These are phyloP conservation scores for Julus scandinavius DNA, from an alignment of 2,888 invertebrate genomes.

Conservation along the genomic window DNA sequence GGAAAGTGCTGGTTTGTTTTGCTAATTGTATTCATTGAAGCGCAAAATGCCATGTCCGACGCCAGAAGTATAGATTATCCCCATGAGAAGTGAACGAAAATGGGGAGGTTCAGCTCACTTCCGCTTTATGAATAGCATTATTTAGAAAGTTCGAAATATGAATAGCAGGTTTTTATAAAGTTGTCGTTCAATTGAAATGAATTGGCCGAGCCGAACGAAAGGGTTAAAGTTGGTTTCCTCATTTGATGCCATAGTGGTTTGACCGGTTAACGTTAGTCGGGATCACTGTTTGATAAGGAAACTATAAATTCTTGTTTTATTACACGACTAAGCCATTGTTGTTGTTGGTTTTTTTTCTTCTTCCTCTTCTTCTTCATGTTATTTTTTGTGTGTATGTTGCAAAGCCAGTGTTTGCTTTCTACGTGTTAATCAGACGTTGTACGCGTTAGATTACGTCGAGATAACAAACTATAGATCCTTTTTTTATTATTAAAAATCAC, in stretches of 20 bases:
- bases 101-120: background rate
- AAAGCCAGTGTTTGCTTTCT: background rate
- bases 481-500: background rate
- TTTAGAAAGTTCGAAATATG: background rate
- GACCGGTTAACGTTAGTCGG: background rate
- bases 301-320: too few relatives aligned
- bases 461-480: background rate
- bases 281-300: background rate
- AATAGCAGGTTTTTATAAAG: background rate
- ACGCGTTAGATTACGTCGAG: background rate
- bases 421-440: background rate
- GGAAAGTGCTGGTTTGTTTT: too few relatives aligned
- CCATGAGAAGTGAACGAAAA: background rate
- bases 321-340: too few relatives aligned
- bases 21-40: too few relatives aligned
- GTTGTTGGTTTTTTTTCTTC: too few relatives aligned
- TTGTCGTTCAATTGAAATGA: background rate
- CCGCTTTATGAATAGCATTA: background rate
- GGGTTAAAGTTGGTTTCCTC: constrained; percentile 9
- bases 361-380: too few relatives aligned
- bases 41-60: background rate
- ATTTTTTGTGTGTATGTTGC: too few relatives aligned
- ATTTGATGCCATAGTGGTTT: background rate
- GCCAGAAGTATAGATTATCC: background rate
- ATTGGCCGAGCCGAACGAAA: background rate